Conservation (phyloP, 2,797 vertebrate species). For the Sternotherus odoratus region DNA sequence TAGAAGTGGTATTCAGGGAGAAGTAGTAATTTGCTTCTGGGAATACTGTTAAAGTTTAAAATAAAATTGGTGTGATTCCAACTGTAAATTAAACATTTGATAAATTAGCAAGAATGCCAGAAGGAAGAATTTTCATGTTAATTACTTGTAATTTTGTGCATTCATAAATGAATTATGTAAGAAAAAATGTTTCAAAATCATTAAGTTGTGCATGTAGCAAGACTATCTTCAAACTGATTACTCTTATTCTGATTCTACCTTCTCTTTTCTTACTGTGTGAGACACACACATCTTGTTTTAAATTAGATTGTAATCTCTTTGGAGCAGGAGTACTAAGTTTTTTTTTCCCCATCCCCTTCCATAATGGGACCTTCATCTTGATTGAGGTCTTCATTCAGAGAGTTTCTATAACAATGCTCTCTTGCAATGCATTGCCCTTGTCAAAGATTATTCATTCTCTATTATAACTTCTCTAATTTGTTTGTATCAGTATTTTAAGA, state of each 20-base stretch:
- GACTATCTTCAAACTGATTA: not conserved
- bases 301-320: not conserved
- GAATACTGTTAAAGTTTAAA: conserved; percentile 15
- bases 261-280: not conserved
- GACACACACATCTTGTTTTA: not conserved
- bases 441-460: not conserved
- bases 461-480: not conserved
- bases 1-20: not conserved
- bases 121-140: not conserved
- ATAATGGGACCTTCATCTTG: not conserved
- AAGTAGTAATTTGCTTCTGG: not conserved
- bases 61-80: not conserved
- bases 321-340: not conserved
- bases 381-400: not conserved
- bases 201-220: not conserved
- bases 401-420: not conserved
- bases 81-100: conserved; percentile 18
- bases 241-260: not conserved
- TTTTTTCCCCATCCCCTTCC: not conserved
- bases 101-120: not conserved
- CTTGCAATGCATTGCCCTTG: not conserved
- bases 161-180: not conserved
- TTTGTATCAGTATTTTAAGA: not conserved
- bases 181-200: not conserved
- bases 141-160: not conserved